These are phyloP conservation scores for Australoheros scitulus DNA, from an alignment of 2,113 vertebrate genomes.

Conservation along the genomic window DNA sequence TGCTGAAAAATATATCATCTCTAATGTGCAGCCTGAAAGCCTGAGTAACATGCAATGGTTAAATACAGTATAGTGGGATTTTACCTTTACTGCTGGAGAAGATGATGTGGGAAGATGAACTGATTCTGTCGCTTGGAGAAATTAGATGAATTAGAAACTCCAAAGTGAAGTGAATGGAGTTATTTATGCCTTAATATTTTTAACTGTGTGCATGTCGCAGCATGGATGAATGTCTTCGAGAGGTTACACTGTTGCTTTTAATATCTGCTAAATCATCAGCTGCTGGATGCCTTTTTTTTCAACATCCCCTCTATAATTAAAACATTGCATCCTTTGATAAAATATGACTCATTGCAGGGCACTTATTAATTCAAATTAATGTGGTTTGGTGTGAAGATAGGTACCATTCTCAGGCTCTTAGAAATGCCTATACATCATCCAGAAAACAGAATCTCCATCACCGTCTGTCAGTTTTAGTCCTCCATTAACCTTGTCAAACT, in stretches of 20 bases:
- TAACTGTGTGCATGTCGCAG: neutral
- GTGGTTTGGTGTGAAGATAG: conserved; percentile 5
- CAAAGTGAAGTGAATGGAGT: neutral
- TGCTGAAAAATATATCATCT: too few relatives aligned
- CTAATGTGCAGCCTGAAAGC: neutral
- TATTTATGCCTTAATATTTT: neutral
- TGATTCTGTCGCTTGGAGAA: neutral
- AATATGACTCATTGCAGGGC: conserved; percentile 2
- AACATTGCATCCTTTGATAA: neutral
- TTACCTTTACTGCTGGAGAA: conserved; percentile 26
- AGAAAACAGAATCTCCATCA: neutral
- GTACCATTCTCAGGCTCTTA: neutral
- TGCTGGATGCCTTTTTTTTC: neutral
- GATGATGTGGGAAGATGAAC: conserved; percentile 16
- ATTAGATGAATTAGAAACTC: conserved; percentile 21
- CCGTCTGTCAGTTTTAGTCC: neutral
- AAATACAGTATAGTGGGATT: neutral
- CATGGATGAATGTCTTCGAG: neutral
- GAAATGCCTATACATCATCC: neutral
- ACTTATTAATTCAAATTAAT: neutral
- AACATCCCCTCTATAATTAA: neutral
- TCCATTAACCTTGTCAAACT: conserved; percentile 27
- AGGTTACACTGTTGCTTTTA: neutral
- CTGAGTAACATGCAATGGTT: conserved; percentile 7
- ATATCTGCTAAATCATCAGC: neutral